Evolutionary conservation across 2,113 vertebrate genomes (phyloP), one percentile per base, ranked within the genome.

Genomic region (Phrynosoma platyrhinos): DNA sequence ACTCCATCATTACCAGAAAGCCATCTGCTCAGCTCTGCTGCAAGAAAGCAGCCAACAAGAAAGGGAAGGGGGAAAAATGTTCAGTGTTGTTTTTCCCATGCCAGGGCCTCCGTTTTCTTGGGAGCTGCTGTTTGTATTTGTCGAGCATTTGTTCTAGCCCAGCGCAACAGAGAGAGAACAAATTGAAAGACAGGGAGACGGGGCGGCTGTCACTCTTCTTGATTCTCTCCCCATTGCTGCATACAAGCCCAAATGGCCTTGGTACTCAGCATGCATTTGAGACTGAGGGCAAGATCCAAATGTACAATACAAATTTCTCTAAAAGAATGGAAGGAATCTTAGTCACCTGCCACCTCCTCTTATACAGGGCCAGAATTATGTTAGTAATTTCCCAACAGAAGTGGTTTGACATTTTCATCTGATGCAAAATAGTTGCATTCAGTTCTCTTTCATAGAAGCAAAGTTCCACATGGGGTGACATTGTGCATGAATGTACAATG

Each of bases 1-100:
- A 74, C 71, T 90, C 64, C 75, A 68, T 90, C 79, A 4, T 88
- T 90, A 91, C 72, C 91, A 90, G 84, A 93, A 92, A 62, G 69
- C 85, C 89, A 90, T 87, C 47, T 74, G 86, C 86, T 92, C 81
- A 89, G 71, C 27, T 89, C 82, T 40, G 14, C 2, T 71, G 53
- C 77, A 91, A 91, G 80, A 88, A 94, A 89, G 76, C 82, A 83
- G 77, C 52, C 78, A 88, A 78, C 84, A 89, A 94, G 79, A 2
- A 95, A 90, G 5, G 68, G 9, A 23, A 12, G 68, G 23, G 68
- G 68, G 72, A 90, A 88, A 58, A 89, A 64, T 1, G 14, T 88
- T 62, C 13, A 18, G 5, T 20, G 23, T 82, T 77, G 84, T 5
- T 76, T 92, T 92, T 88, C 90, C 13, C 16, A 0, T 16, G 23